These are phyloP conservation scores for Oegoconia quadripuncta DNA, from an alignment of 2,888 invertebrate species.

Conservation along the genomic window DNA sequence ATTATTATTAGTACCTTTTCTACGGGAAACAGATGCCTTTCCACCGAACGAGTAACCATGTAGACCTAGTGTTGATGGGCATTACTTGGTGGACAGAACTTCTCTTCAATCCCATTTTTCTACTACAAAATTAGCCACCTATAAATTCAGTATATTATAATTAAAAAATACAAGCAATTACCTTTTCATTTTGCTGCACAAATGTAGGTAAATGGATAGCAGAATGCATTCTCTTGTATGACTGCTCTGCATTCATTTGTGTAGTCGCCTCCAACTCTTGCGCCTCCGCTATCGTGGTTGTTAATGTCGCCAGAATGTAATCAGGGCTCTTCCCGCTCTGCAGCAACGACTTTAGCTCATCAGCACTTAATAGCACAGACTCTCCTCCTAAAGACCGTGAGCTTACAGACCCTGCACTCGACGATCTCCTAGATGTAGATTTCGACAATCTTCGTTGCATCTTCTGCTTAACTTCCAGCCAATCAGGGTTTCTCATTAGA, in stretches of 20 bases:
- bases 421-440: slow-evolving; percentile 55
- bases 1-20: no score
- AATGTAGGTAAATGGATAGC: slow-evolving; percentile 89
- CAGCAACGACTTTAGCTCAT: slow-evolving; percentile 82
- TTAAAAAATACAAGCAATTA: no score
- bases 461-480: slow-evolving; percentile 83
- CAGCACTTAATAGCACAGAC: slow-evolving; percentile 76
- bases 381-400: slow-evolving; percentile 70
- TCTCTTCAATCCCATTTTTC: no score
- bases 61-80: no score
- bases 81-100: no score
- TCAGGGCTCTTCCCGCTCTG: slow-evolving; percentile 84
- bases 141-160: no score
- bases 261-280: slow-evolving; percentile 62
- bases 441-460: slow-evolving; percentile 66
- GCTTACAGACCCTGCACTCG: slow-evolving; percentile 72
- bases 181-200: slow-evolving; percentile 84
- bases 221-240: slow-evolving; percentile 76
- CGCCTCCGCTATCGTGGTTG: slow-evolving; percentile 75
- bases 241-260: slow-evolving; percentile 63
- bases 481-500: slow-evolving; percentile 92
- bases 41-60: no score
- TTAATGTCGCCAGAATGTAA: slow-evolving; percentile 80
- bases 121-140: no score
- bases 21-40: no score